phyloP scores from a whole-genome alignment of 1,140 invertebrate species.

The Scaptomyza graminum region DNA sequence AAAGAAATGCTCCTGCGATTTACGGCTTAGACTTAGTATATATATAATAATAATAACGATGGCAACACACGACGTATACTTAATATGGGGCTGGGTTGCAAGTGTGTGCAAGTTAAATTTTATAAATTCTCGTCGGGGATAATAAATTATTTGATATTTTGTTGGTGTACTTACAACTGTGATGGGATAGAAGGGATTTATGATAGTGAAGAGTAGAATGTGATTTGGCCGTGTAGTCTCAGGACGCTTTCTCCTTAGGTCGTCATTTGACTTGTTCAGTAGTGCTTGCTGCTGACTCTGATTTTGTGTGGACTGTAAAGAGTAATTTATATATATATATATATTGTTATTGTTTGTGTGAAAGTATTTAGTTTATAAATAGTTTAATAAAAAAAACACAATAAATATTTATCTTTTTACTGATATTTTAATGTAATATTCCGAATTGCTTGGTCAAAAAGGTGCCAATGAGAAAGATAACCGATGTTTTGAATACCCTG shows the following conservation, averaged over 20 bases:
- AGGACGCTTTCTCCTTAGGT: conserved; percentile 87
- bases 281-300: conserved; percentile 82
- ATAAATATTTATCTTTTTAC: neutral
- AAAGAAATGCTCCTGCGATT: conserved; percentile 19
- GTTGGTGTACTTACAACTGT: conserved; percentile 94
- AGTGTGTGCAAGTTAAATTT: neutral
- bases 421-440: neutral
- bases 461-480: conserved; percentile 16
- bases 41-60: conserved; percentile 16
- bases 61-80: conserved; percentile 3
- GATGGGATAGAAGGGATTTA: conserved; percentile 99
- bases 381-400: neutral
- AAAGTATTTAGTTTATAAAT: neutral
- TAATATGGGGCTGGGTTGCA: neutral
- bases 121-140: conserved; percentile 13
- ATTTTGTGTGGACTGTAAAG: conserved; percentile 82
- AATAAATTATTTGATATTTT: conserved; percentile 28
- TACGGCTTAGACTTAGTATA: conserved; percentile 11
- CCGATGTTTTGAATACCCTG: conserved; percentile 22
- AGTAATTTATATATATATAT: conserved; percentile 57
- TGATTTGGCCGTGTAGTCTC: conserved; percentile 92
- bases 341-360: conserved; percentile 42
- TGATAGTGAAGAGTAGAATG: conserved; percentile 96
- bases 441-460: conserved; percentile 21
- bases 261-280: conserved; percentile 85